These are phyloP conservation scores for Lepidocyrtinus sp. DNA, from an alignment of 2,888 invertebrate genomes.

Conservation along the genomic window DNA sequence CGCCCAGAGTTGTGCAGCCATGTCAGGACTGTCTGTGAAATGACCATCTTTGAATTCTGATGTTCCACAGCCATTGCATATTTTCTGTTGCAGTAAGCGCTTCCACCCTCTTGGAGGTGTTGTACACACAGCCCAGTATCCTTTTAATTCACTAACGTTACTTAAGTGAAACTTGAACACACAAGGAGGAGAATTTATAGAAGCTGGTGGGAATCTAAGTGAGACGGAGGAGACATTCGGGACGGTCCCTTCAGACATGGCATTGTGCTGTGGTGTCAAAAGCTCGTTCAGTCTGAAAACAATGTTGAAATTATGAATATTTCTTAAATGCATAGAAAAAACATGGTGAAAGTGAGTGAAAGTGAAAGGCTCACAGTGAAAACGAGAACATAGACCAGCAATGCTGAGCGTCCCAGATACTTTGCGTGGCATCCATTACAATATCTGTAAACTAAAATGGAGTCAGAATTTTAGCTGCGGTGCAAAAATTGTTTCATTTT, in stretches of 20 bases:
- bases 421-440: constrained; percentile 53
- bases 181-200: constrained; percentile 50
- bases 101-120: constrained; percentile 57
- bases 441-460: constrained; percentile 63
- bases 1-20: constrained; percentile 43
- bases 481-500: no score
- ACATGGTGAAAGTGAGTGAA: not conserved
- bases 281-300: constrained; percentile 59
- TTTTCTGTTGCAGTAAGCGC: constrained; percentile 26
- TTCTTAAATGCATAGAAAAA: no score
- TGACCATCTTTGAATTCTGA: constrained; percentile 43
- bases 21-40: constrained; percentile 23
- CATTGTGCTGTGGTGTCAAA: constrained; percentile 45
- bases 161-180: constrained; percentile 59
- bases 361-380: constrained; percentile 25
- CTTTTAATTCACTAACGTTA: constrained; percentile 46
- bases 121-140: constrained; percentile 58
- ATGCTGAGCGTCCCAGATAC: constrained; percentile 61
- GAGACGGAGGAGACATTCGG: constrained; percentile 53
- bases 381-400: constrained; percentile 66
- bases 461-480: no score
- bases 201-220: constrained; percentile 65
- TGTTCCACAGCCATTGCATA: constrained; percentile 17
- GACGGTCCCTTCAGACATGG: constrained; percentile 52
- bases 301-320: no score